Percentiles rank a stretch among this genome's conserved stretches.
phyloP scores from a whole-genome alignment of 92 coral and sea anemone genomes.

The Isaurus tuberculatus region DNA sequence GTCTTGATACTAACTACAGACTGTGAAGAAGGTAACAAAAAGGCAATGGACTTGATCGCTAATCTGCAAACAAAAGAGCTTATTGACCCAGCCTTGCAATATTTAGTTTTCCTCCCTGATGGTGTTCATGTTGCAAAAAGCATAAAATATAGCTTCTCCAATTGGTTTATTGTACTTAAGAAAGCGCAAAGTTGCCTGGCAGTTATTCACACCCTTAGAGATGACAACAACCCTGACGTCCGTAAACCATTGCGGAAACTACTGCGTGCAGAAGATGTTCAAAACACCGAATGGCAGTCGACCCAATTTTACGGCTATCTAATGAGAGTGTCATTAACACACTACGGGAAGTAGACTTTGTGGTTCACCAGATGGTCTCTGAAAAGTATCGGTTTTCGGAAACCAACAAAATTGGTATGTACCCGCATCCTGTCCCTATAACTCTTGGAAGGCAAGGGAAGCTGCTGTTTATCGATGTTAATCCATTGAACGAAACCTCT shows the following conservation, averaged over 20 bases:
- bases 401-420: constrained; percentile 54
- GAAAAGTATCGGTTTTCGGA: constrained; percentile 52
- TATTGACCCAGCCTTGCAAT: constrained; percentile 47
- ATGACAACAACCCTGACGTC: constrained; percentile 54
- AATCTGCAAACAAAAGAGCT: constrained; percentile 6
- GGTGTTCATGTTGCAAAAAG: constrained; percentile 65
- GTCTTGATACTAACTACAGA: constrained; percentile 32
- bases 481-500: constrained; percentile 35
- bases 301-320: constrained; percentile 54
- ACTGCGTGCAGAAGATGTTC: constrained; percentile 53
- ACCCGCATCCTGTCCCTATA: constrained; percentile 57
- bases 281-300: constrained; percentile 54
- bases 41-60: constrained; percentile 38
- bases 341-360: constrained; percentile 34
- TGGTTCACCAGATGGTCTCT: constrained; percentile 59
- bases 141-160: constrained; percentile 64
- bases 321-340: constrained; percentile 43
- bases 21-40: constrained; percentile 60
- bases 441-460: constrained; percentile 44
- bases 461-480: constrained; percentile 48
- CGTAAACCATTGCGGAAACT: constrained; percentile 44
- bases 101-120: constrained; percentile 54
- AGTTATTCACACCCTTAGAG: constrained; percentile 6
- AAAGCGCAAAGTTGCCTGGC: constrained; percentile 13
- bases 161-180: constrained; percentile 26